Conservation (phyloP, 2,113 vertebrate genomes). For the Malaclemys terrapin region DNA sequence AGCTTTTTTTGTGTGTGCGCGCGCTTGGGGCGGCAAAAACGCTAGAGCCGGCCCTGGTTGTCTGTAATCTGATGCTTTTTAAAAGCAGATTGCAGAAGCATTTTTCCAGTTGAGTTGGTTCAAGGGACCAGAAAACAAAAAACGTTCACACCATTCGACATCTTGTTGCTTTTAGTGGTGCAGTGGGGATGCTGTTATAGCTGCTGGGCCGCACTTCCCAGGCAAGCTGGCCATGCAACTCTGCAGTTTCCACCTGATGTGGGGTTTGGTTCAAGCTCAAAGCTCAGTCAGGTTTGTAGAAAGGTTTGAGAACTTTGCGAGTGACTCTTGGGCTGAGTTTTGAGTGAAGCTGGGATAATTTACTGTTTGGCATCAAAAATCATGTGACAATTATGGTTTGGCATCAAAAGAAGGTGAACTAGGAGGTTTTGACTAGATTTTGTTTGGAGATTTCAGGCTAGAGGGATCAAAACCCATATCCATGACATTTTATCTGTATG, state of each 20-base stretch:
- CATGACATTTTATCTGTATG: background rate
- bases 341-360: background rate
- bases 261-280: background rate
- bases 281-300: background rate
- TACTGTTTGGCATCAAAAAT: background rate
- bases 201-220: fast-evolving
- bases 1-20: too few relatives aligned
- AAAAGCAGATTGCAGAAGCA: background rate
- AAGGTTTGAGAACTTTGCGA: background rate
- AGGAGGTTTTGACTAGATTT: background rate
- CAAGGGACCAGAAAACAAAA: background rate
- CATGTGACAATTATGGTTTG: background rate
- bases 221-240: background rate
- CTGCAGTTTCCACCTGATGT: background rate
- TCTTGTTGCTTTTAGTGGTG: background rate
- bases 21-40: too few relatives aligned
- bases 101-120: background rate
- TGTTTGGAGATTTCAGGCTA: background rate
- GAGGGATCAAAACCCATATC: background rate
- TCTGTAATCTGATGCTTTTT: slow-evolving; percentile 49
- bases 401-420: background rate
- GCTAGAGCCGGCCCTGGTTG: background rate
- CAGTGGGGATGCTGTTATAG: background rate
- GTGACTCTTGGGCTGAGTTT: background rate
- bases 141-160: background rate